Evolutionary conservation across 2,113 vertebrate genomes (phyloP).

Genomic region (Dermatemys mawii): DNA sequence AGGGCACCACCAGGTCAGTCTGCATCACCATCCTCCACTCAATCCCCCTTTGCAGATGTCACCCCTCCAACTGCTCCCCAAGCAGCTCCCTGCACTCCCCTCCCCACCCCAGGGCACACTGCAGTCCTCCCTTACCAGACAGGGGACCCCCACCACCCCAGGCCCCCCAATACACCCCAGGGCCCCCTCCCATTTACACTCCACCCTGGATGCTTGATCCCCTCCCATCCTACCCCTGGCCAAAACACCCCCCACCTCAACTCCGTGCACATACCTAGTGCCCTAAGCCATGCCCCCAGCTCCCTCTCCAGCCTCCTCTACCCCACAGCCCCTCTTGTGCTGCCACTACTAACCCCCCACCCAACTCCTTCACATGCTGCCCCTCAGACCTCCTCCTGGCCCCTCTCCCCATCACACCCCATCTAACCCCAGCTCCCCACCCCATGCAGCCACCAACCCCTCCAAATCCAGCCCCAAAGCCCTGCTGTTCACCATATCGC

Average conservation of each 20-base stretch:
- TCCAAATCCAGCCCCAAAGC: neutral
- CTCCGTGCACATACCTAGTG: neutral
- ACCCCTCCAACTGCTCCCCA: neutral
- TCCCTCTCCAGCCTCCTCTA: rapidly evolving
- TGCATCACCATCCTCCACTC: neutral
- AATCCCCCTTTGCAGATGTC: no score
- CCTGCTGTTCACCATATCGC: neutral
- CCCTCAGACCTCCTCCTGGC: neutral
- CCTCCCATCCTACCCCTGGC: neutral
- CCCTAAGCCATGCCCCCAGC: neutral
- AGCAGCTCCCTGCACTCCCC: neutral
- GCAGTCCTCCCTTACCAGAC: no score
- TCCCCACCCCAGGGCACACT: neutral
- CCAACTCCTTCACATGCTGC: neutral
- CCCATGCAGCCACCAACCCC: neutral
- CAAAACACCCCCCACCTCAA: neutral
- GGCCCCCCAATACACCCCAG: neutral
- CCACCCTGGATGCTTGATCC: neutral
- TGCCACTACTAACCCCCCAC: neutral
- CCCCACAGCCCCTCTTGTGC: neutral
- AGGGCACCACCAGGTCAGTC: neutral
- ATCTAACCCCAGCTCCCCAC: neutral
- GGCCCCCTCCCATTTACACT: neutral
- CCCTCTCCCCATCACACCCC: neutral
- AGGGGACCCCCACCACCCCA: neutral